Evolutionary conservation across 2,113 vertebrate genomes (phyloP).

Genomic region (Theristicus caerulescens): DNA sequence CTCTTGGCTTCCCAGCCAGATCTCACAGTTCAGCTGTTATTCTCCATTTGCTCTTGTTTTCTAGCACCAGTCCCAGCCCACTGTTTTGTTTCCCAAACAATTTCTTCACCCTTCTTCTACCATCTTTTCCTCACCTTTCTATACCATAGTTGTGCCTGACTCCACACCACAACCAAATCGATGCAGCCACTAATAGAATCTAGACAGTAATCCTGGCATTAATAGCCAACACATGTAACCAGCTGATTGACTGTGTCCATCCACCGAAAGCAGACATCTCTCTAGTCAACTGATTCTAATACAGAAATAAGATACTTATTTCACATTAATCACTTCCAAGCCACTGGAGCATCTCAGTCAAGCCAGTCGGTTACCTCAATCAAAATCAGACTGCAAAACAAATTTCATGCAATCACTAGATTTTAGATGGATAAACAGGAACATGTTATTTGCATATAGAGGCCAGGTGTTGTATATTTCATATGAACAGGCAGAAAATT

Average conservation of each 20-base stretch:
- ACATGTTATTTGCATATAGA: background rate
- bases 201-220: background rate
- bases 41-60: background rate
- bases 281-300: background rate
- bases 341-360: background rate
- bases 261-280: background rate
- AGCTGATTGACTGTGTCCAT: background rate
- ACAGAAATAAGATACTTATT: background rate
- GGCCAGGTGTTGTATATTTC: background rate
- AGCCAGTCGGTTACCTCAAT: background rate
- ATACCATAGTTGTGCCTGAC: rapidly evolving
- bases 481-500: background rate
- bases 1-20: background rate
- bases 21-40: background rate
- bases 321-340: background rate
- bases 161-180: background rate
- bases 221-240: rapidly evolving
- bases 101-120: background rate
- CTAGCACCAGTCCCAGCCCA: background rate
- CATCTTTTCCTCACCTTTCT: background rate
- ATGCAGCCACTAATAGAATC: background rate
- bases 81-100: background rate
- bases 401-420: background rate
- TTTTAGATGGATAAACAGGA: background rate
- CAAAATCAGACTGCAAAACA: background rate